These are phyloP conservation scores for Pyrgus malvae DNA, from an alignment of 2,888 invertebrate species.

Conservation along the genomic window DNA sequence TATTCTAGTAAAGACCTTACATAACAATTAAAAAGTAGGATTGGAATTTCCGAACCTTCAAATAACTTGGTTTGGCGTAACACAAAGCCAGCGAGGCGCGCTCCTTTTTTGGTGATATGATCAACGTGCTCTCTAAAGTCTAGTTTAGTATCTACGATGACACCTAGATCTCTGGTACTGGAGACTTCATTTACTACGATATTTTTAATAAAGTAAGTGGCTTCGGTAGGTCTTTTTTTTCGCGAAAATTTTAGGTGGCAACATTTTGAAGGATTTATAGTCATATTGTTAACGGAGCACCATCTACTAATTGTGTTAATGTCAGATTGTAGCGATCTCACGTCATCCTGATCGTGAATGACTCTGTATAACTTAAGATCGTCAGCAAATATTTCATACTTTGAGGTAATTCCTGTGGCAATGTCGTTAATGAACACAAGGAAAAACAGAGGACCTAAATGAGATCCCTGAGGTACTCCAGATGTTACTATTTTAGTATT, in stretches of 20 bases:
- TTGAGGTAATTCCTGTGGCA: not conserved
- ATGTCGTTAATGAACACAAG: slow-evolving; percentile 5
- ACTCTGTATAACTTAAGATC: slow-evolving; percentile 5
- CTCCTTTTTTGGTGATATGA: not conserved
- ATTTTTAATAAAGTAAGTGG: not conserved
- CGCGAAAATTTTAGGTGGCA: slow-evolving; percentile 8
- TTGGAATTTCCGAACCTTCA: not conserved
- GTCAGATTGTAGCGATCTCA: not conserved
- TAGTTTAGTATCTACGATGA: not conserved
- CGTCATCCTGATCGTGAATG: not conserved
- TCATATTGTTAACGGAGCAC: slow-evolving; percentile 1
- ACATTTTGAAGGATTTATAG: slow-evolving; percentile 3
- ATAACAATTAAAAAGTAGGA: not conserved
- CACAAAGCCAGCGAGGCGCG: not conserved
- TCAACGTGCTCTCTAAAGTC: not conserved
- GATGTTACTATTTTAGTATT: slow-evolving; percentile 6
- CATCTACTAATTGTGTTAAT: not conserved
- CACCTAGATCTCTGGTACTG: not conserved
- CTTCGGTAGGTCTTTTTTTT: not conserved
- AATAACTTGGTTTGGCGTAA: not conserved
- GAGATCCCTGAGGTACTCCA: slow-evolving; percentile 31
- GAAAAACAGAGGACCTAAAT: slow-evolving; percentile 4
- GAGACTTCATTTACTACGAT: not conserved
- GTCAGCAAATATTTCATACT: slow-evolving; percentile 3
- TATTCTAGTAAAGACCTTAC: not conserved